Percentiles rank a stretch among this genome's conserved stretches.
These are phyloP conservation scores for Dinothrombium tinctorium DNA, from an alignment of 1,140 invertebrate genomes.

Conservation along the genomic window DNA sequence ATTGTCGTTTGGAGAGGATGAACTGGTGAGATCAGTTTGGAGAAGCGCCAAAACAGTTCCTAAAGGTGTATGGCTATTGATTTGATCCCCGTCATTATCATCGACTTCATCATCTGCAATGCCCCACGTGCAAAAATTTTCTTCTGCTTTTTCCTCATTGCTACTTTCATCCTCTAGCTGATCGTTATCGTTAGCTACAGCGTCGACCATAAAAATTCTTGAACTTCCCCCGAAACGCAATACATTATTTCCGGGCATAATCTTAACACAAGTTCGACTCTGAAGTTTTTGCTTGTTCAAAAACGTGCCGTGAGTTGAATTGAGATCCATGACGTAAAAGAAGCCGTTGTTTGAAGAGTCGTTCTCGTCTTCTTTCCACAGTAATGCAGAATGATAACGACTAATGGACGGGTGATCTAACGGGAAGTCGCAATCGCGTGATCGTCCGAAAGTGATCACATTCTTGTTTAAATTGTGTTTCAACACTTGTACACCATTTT, in stretches of 20 bases:
- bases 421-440: constrained; percentile 54
- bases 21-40: background rate
- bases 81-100: background rate
- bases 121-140: constrained; percentile 8
- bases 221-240: constrained; percentile 10
- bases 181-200: background rate
- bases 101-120: constrained; percentile 4
- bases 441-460: constrained; percentile 46
- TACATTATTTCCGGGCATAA: constrained; percentile 7
- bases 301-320: constrained; percentile 11
- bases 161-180: constrained; percentile 2
- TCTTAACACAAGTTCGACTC: constrained; percentile 1
- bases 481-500: constrained; percentile 6
- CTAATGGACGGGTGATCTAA: constrained; percentile 76
- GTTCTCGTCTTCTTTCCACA: constrained; percentile 25
- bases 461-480: background rate
- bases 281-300: constrained; percentile 5
- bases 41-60: background rate
- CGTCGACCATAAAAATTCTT: constrained; percentile 5
- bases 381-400: constrained; percentile 57
- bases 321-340: constrained; percentile 9
- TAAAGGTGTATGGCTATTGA: background rate
- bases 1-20: constrained; percentile 1
- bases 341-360: constrained; percentile 7
- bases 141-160: background rate